These are phyloP conservation scores for Odontomyia ornata DNA, from an alignment of 2,888 invertebrate species.

Conservation along the genomic window DNA sequence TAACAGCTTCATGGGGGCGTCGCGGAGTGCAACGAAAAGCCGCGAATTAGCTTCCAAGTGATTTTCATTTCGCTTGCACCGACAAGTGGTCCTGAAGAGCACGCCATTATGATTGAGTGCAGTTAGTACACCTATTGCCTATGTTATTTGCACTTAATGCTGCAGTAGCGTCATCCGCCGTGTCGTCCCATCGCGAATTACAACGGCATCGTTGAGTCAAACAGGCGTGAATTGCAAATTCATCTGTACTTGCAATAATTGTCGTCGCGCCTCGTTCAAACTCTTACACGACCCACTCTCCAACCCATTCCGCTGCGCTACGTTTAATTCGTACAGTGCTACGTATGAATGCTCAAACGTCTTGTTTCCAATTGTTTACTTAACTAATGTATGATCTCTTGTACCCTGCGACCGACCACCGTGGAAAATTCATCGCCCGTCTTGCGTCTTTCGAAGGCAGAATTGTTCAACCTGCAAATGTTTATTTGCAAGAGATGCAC, in stretches of 20 bases:
- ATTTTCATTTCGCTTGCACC: conserved; percentile 44
- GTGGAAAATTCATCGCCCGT: no score
- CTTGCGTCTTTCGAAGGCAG: no score
- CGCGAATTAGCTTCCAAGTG: conserved; percentile 41
- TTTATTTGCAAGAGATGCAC: conserved; percentile 20
- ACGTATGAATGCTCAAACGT: conserved; percentile 19
- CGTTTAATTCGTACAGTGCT: background rate
- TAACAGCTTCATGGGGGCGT: conserved; percentile 25
- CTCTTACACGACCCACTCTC: background rate
- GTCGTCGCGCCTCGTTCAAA: conserved; percentile 16
- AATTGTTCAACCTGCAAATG: conserved; percentile 3
- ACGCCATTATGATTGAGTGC: conserved; percentile 36
- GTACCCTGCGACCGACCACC: no score
- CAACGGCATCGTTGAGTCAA: background rate
- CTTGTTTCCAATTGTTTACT: conserved; percentile 39
- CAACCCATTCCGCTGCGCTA: background rate
- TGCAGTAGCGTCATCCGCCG: background rate
- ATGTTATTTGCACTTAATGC: background rate
- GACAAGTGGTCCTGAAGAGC: background rate
- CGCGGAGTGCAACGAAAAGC: conserved; percentile 19
- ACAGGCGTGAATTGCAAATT: conserved; percentile 38
- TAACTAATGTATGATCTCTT: conserved; percentile 20
- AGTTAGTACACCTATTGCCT: background rate
- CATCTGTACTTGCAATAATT: conserved; percentile 17
- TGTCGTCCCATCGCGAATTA: background rate